phyloP scores from a whole-genome alignment of 2,797 vertebrate species.

The Vespertilio murinus region DNA sequence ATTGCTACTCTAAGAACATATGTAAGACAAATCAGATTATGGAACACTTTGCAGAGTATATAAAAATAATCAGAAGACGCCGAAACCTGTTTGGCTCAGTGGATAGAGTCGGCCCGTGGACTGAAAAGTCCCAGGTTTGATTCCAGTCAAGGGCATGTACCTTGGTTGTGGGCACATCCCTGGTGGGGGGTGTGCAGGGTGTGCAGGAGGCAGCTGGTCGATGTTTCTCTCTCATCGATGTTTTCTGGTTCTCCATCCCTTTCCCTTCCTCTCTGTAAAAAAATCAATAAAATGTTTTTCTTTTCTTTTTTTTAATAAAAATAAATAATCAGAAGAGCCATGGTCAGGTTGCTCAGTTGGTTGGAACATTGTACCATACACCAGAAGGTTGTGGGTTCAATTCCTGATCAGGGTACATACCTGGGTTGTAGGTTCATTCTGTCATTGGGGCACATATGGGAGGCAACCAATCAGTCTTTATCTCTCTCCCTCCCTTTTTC shows the following conservation, averaged over 20 bases:
- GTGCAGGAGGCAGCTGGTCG: too few relatives aligned
- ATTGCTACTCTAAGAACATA: background rate
- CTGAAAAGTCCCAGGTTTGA: too few relatives aligned
- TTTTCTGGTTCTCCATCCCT: too few relatives aligned
- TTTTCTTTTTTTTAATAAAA: too few relatives aligned
- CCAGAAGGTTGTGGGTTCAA: background rate
- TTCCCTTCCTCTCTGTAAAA: too few relatives aligned
- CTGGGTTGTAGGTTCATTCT: background rate
- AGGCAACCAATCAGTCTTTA: background rate
- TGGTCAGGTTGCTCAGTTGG: background rate
- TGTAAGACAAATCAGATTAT: background rate
- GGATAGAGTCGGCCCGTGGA: too few relatives aligned
- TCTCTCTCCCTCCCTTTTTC: background rate
- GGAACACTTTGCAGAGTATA: background rate
- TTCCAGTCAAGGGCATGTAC: too few relatives aligned
- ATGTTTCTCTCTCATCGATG: too few relatives aligned
- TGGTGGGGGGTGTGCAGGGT: too few relatives aligned
- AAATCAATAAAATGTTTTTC: too few relatives aligned
- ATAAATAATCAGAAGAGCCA: background rate
- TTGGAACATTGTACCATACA: background rate
- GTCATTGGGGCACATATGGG: background rate
- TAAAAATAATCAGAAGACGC: background rate
- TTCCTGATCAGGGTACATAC: background rate
- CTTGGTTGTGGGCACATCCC: too few relatives aligned
- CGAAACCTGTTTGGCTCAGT: too few relatives aligned